Evolutionary conservation across 1,140 invertebrate species (phyloP).

Genomic region (Aphelenchoides besseyi): DNA sequence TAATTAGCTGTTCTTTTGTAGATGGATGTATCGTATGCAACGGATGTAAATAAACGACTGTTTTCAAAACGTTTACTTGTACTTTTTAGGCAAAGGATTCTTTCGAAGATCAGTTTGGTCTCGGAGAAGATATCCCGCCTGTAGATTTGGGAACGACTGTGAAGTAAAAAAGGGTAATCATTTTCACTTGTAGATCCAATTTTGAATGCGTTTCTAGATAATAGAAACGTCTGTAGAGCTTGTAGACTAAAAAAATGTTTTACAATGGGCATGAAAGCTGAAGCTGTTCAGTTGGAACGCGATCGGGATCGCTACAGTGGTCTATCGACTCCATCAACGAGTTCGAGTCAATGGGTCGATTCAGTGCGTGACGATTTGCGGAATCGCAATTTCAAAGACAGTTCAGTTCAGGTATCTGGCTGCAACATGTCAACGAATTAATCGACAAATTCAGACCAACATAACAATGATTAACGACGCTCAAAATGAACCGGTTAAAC

Average conservation of each 20-base stretch:
- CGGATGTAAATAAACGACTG: neutral
- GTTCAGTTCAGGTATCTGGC: neutral
- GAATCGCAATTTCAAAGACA: neutral
- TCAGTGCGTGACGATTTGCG: neutral
- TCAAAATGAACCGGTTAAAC: neutral
- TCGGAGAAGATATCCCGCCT: neutral
- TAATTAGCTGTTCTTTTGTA: neutral
- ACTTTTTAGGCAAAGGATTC: neutral
- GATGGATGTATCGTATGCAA: neutral
- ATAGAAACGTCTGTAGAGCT: conserved; percentile 7
- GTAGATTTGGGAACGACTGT: conserved; percentile 1
- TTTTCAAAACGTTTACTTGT: neutral
- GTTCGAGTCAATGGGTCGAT: neutral
- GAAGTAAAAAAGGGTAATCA: neutral
- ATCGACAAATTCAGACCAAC: neutral
- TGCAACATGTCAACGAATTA: neutral
- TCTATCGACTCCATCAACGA: neutral
- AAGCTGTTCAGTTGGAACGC: conserved; percentile 9
- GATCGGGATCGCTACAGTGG: conserved; percentile 12
- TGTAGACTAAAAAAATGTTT: neutral
- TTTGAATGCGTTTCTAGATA: too few relatives aligned
- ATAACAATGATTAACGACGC: neutral
- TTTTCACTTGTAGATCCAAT: too few relatives aligned
- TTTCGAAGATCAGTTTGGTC: conserved; percentile 4
- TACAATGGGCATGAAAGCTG: neutral